Conservation (phyloP, 2,888 invertebrate species). For the Cheilosia grossa region DNA sequence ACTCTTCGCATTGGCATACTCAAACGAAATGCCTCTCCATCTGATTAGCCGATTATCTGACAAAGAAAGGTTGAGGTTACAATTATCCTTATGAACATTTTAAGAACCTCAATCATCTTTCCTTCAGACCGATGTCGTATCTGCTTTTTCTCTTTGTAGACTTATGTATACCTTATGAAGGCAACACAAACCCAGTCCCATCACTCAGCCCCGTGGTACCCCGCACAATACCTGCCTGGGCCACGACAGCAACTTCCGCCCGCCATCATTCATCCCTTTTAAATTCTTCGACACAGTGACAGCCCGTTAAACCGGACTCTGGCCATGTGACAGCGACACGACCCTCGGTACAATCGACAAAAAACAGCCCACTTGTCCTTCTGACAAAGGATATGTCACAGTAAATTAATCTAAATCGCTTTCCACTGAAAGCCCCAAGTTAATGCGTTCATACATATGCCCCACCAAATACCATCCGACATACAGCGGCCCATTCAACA, state of each 20-base stretch:
- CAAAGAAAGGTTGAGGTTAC: too few species aligned
- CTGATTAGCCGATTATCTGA: too few species aligned
- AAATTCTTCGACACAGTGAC: background rate
- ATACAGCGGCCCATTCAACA: slow-evolving; percentile 46
- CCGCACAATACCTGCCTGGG: too few species aligned
- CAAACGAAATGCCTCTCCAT: too few species aligned
- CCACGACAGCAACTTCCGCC: background rate
- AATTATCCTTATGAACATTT: too few species aligned
- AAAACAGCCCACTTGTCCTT: background rate
- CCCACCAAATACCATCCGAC: background rate
- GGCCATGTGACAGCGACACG: background rate
- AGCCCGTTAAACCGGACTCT: background rate
- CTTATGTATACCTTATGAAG: too few species aligned
- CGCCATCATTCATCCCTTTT: background rate
- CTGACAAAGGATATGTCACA: background rate
- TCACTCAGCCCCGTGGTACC: too few species aligned
- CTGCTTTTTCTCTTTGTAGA: too few species aligned
- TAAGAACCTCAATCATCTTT: too few species aligned
- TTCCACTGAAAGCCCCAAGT: background rate
- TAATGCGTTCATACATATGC: background rate
- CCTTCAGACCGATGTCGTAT: too few species aligned
- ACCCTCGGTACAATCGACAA: background rate
- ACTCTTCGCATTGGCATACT: too few species aligned
- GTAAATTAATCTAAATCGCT: background rate
- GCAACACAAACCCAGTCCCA: too few species aligned